A percentile compares a stretch with the other conserved stretches of the same genome.
These are phyloP conservation scores for Charadrius vociferus DNA, from an alignment of 2,113 vertebrate genomes.

Conservation along the genomic window DNA sequence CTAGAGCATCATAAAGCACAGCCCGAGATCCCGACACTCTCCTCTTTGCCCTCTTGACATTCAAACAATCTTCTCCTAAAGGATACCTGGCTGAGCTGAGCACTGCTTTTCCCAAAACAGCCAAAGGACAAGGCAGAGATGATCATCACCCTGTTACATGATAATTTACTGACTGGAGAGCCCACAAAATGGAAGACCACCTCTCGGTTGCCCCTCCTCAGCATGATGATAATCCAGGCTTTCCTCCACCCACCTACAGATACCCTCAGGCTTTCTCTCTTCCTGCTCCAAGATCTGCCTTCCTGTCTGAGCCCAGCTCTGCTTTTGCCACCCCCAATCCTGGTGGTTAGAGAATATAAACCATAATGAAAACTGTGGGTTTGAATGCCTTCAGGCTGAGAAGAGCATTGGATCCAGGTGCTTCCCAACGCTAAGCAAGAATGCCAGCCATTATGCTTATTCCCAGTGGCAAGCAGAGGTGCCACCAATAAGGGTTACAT, in stretches of 20 bases:
- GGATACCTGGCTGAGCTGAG: neutral
- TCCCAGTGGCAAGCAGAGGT: neutral
- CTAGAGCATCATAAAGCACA: neutral
- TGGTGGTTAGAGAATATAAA: neutral
- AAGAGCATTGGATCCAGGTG: neutral
- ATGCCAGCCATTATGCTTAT: neutral
- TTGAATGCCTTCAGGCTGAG: constrained; percentile 3
- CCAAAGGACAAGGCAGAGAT: neutral
- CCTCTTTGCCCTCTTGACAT: neutral
- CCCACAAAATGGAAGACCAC: neutral
- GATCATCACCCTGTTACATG: accelerated
- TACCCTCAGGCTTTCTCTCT: neutral
- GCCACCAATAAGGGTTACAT: neutral
- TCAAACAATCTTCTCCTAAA: neutral
- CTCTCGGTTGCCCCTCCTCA: neutral
- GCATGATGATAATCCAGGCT: neutral
- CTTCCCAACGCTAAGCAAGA: neutral
- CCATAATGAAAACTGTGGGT: neutral
- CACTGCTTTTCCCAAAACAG: neutral
- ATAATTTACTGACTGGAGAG: neutral
- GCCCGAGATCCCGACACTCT: neutral
- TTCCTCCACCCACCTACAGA: neutral
- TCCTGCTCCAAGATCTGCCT: neutral
- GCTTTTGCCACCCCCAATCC: neutral
- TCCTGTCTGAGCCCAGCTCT: neutral